These are phyloP conservation scores for Drosophila sucinea DNA, from an alignment of 1,140 invertebrate species.

Conservation along the genomic window DNA sequence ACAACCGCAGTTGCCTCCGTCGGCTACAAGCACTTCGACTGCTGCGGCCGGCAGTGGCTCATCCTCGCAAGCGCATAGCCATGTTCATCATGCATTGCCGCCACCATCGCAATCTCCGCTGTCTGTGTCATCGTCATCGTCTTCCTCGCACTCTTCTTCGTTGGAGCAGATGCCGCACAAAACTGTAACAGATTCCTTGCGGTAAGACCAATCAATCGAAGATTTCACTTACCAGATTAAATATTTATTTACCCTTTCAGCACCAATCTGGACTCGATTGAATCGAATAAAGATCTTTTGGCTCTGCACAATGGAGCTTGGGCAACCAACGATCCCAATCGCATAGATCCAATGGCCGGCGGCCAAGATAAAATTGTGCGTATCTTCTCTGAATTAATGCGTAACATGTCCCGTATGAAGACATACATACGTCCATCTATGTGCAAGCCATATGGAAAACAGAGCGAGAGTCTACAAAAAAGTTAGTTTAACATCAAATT, in stretches of 20 bases:
- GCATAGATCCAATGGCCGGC: slow-evolving; percentile 82
- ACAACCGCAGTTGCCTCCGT: slow-evolving; percentile 23
- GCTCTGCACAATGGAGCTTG: slow-evolving; percentile 88
- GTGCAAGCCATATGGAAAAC: slow-evolving; percentile 95
- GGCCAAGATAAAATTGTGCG: slow-evolving; percentile 92
- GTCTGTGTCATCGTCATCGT: slow-evolving; percentile 62
- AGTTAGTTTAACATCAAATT: slow-evolving; percentile 84
- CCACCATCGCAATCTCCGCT: slow-evolving; percentile 79
- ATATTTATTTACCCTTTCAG: slow-evolving; percentile 24
- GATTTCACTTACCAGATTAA: neutral
- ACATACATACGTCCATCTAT: slow-evolving; percentile 92
- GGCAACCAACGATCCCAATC: slow-evolving; percentile 75
- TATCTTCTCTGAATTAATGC: slow-evolving; percentile 92
- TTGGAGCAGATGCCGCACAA: slow-evolving; percentile 73
- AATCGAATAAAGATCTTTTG: slow-evolving; percentile 87
- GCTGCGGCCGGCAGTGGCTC: slow-evolving; percentile 34
- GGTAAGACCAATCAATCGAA: slow-evolving; percentile 45
- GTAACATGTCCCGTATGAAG: slow-evolving; percentile 93
- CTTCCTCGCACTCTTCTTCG: slow-evolving; percentile 77
- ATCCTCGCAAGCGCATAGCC: slow-evolving; percentile 43
- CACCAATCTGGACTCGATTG: slow-evolving; percentile 79
- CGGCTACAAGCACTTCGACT: slow-evolving; percentile 28
- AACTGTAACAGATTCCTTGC: slow-evolving; percentile 66
- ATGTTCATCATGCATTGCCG: slow-evolving; percentile 65
- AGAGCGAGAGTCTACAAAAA: slow-evolving; percentile 93